Conservation (phyloP, 1,140 invertebrate genomes). For the Drosophila littoralis region DNA sequence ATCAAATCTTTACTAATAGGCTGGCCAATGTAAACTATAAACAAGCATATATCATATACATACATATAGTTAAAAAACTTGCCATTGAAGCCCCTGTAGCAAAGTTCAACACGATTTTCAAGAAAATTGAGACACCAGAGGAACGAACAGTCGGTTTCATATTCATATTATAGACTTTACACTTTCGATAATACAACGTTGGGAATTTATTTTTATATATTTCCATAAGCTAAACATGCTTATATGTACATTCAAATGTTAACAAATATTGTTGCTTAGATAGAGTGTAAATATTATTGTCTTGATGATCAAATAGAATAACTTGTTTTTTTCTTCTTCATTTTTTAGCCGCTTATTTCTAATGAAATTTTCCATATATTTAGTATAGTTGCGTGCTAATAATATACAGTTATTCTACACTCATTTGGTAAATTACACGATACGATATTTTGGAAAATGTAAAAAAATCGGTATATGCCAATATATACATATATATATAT, state of each 20-base stretch:
- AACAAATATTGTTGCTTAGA: neutral
- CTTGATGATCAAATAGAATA: neutral
- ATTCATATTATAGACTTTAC: slow-evolving; percentile 8
- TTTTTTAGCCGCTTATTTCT: too few species aligned
- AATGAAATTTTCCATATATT: too few species aligned
- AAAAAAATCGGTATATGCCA: too few species aligned
- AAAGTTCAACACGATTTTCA: slow-evolving; percentile 1
- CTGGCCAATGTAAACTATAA: neutral
- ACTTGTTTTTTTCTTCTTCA: neutral
- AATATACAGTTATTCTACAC: too few species aligned
- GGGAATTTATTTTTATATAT: neutral
- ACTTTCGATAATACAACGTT: neutral
- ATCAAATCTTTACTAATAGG: too few species aligned
- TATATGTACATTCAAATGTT: neutral
- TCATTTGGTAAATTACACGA: too few species aligned
- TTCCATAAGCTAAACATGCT: neutral
- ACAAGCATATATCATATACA: neutral
- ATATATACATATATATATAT: too few species aligned
- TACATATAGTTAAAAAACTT: neutral
- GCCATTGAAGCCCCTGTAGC: neutral
- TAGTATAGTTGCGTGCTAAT: neutral
- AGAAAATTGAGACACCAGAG: neutral
- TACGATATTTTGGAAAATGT: too few species aligned
- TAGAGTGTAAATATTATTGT: neutral
- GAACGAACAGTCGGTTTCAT: neutral